Percentiles rank a stretch among this genome's conserved stretches.
phyloP scores from a whole-genome alignment of 1,140 invertebrate species.

The Drosophila lowei region DNA sequence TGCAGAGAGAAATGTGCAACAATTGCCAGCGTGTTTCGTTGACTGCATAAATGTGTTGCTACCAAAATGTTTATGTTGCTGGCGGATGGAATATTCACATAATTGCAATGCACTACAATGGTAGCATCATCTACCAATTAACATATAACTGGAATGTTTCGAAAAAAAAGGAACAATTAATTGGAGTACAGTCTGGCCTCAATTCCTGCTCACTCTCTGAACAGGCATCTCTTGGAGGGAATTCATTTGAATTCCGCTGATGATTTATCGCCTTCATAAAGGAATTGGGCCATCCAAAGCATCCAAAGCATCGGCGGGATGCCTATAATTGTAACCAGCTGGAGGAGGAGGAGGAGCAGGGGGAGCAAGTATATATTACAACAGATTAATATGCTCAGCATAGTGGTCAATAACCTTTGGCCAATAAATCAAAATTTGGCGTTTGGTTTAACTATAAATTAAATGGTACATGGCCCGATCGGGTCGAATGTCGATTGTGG shows the following conservation, averaged over 20 bases:
- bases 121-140: constrained; percentile 7
- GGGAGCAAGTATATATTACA: too few species aligned
- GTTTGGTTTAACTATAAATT: too few species aligned
- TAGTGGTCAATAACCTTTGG: constrained; percentile 68
- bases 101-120: constrained; percentile 26
- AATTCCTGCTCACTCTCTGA: too few species aligned
- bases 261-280: constrained; percentile 49
- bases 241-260: too few species aligned
- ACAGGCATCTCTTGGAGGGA: too few species aligned
- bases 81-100: constrained; percentile 1
- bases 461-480: too few species aligned
- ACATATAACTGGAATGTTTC: constrained; percentile 6
- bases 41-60: too few species aligned
- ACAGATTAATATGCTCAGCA: constrained; percentile 42
- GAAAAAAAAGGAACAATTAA: constrained; percentile 7
- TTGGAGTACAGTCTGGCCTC: too few species aligned
- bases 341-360: constrained; percentile 1
- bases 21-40: constrained; percentile 5
- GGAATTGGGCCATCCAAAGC: constrained; percentile 48
- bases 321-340: constrained; percentile 57
- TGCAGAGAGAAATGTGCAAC: constrained; percentile 48
- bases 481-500: constrained; percentile 9
- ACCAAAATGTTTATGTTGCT: not conserved
- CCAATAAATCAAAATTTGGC: too few species aligned
- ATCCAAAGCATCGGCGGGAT: constrained; percentile 42